Base-by-base conservation (phyloP, 2,113 vertebrate species). In the Melanerpes aurifrons region DNA sequence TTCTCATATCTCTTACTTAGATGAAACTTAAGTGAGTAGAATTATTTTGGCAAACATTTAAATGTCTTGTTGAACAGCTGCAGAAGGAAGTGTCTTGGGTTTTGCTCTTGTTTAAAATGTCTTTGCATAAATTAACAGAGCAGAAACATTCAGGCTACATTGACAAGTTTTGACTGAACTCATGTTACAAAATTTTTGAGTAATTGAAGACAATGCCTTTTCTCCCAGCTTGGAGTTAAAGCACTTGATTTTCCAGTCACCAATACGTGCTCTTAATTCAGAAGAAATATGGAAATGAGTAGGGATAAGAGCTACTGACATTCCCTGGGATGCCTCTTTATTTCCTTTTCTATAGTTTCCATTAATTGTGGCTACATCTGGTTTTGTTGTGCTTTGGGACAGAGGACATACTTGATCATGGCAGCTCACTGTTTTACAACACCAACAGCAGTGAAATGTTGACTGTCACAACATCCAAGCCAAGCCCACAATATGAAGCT, bases 81-180 rank as follows among this genome's bases (percentile, higher is more conserved):
- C 81, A 84, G 45, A 90, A 66, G 82, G 15, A 87, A 75, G 50
- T 77, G 58, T 37, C 58, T 90, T 90, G 80, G 32, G n/a, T 90
- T 94, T 95, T 95, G 63, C 48, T 94, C 45, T 75, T 86, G 16
- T 75, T 87, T 88, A 29, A 94, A 94, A 88, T 83, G 28, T 54
- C 66, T 83, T 56, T 86, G 57, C 69, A 68, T 82, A 74, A 94
- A 94, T 95, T 90, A 90, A 45, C 32, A 8, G 32, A 88, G 77
- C 21, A 14, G 40, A 88, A 94, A 64, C 28, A 64, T 78, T 83
- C 74, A 64, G 83, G 57, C 54, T 77, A 71, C 88, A 77, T 71
- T 71, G 43, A 57, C 6, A 8, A 74, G n/a, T 68, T 94, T 80
- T 88, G 66, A 57, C 76, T 72, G 54, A 62, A 53, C 25, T 77